Conservation (phyloP, 2,888 invertebrate species). For the Lumbricus terrestris region DNA sequence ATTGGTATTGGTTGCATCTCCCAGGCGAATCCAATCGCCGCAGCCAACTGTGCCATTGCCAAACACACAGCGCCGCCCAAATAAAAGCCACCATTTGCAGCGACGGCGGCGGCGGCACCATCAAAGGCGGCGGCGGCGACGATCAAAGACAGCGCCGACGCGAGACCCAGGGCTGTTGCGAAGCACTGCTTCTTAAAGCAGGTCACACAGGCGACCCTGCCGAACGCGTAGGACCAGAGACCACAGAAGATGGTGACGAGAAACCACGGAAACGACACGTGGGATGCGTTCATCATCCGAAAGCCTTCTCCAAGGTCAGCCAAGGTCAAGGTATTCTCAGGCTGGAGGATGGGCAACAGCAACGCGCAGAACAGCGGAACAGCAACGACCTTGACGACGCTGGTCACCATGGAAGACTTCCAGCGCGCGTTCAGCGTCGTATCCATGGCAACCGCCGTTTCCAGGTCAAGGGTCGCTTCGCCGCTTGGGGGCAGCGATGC, state of each 20-base stretch:
- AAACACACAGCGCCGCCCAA: conserved; percentile 29
- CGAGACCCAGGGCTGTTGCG: conserved; percentile 43
- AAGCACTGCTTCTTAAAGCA: conserved; percentile 48
- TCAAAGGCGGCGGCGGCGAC: conserved; percentile 31
- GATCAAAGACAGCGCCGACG: conserved; percentile 41
- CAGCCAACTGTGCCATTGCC: conserved; percentile 41
- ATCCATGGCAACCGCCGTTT: neutral
- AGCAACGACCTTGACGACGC: conserved; percentile 26
- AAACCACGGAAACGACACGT: conserved; percentile 33
- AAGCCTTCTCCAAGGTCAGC: conserved; percentile 18
- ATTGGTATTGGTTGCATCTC: conserved; percentile 41
- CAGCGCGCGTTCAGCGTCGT: conserved; percentile 31
- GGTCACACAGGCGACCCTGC: conserved; percentile 44
- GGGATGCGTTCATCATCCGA: conserved; percentile 20
- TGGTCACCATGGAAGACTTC: conserved; percentile 31
- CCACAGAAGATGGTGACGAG: conserved; percentile 36
- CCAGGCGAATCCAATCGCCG: conserved; percentile 41
- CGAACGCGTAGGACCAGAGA: conserved; percentile 39
- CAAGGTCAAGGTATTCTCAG: neutral
- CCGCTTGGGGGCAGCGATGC: neutral
- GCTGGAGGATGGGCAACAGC: neutral
- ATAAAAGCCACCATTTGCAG: conserved; percentile 7
- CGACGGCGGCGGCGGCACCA: neutral
- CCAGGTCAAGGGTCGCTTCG: neutral
- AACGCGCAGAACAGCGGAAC: conserved; percentile 20